Conservation (phyloP, 2,888 invertebrate genomes). For the Dichetophora obliterata region DNA sequence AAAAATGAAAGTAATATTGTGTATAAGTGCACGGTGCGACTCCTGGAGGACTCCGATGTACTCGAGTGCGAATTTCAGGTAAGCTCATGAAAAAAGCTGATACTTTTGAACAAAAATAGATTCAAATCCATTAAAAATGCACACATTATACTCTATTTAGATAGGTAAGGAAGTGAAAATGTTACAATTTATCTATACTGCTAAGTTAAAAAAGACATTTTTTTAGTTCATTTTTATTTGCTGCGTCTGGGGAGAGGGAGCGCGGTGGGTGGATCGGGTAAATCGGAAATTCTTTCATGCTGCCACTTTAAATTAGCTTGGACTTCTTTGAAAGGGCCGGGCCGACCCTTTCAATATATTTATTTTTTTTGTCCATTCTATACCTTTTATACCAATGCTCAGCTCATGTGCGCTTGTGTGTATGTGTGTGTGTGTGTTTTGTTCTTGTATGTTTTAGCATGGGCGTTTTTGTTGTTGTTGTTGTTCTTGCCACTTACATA, state of each 20-base stretch:
- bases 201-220: conserved; percentile 19
- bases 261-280: not conserved
- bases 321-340: not conserved
- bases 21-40: conserved; percentile 89
- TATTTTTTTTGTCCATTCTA: not conserved
- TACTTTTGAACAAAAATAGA: not conserved
- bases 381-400: not conserved
- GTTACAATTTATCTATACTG: conserved; percentile 22
- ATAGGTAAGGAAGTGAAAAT: not conserved
- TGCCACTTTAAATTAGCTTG: conserved; percentile 5
- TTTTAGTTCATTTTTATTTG: not conserved
- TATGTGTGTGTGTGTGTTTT: conserved; percentile 1
- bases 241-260: not conserved
- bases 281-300: not conserved
- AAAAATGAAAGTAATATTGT: conserved; percentile 83
- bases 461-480: conserved; percentile 29
- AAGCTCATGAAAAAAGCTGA: conserved; percentile 50
- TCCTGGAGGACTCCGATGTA: conserved; percentile 91
- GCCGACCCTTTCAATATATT: not conserved
- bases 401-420: not conserved
- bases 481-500: conserved; percentile 2
- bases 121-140: conserved; percentile 13
- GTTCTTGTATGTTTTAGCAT: conserved; percentile 21
- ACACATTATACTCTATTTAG: not conserved
- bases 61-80: conserved; percentile 94